phyloP scores from a whole-genome alignment of 2,888 invertebrate species.

The Ethmia dodecea region DNA sequence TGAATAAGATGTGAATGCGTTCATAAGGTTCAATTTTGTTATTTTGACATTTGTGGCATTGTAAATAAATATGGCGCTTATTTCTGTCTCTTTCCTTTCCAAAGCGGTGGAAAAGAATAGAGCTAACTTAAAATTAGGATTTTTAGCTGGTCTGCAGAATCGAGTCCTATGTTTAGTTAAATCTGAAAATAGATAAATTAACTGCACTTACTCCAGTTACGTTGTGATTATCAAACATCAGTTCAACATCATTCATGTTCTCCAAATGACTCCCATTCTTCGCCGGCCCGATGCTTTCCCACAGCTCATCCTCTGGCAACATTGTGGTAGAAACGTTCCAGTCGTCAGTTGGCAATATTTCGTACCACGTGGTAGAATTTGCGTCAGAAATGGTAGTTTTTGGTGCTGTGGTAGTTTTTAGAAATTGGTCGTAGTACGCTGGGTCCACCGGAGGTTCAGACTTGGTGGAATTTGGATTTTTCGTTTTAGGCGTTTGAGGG shows the following conservation, averaged over 20 bases:
- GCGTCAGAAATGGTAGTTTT: constrained; percentile 34
- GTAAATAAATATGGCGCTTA: too few relatives aligned
- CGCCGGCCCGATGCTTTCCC: constrained; percentile 56
- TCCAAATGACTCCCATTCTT: constrained; percentile 43
- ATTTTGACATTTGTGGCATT: too few relatives aligned
- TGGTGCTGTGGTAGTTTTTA: constrained; percentile 51
- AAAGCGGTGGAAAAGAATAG: too few relatives aligned
- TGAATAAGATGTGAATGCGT: too few relatives aligned
- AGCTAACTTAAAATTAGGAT: too few relatives aligned
- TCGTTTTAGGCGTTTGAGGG: constrained; percentile 24
- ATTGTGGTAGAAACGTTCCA: constrained; percentile 40
- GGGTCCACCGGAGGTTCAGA: constrained; percentile 43
- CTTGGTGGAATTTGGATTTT: constrained; percentile 17
- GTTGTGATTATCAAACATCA: constrained; percentile 53
- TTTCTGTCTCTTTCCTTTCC: too few relatives aligned
- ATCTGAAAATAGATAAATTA: too few relatives aligned
- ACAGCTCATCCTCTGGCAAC: constrained; percentile 54
- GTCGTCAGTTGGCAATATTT: constrained; percentile 48
- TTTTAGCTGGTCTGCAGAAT: too few relatives aligned
- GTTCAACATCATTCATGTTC: constrained; percentile 67
- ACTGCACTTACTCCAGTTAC: constrained; percentile 41
- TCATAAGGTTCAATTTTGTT: too few relatives aligned
- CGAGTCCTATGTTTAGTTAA: too few relatives aligned
- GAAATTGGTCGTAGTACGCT: constrained; percentile 65
- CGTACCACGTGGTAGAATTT: constrained; percentile 57